Percentiles rank a stretch among this genome's conserved stretches.
Conservation (phyloP, 2,797 vertebrate species). For the Leucoraja ocellata region DNA sequence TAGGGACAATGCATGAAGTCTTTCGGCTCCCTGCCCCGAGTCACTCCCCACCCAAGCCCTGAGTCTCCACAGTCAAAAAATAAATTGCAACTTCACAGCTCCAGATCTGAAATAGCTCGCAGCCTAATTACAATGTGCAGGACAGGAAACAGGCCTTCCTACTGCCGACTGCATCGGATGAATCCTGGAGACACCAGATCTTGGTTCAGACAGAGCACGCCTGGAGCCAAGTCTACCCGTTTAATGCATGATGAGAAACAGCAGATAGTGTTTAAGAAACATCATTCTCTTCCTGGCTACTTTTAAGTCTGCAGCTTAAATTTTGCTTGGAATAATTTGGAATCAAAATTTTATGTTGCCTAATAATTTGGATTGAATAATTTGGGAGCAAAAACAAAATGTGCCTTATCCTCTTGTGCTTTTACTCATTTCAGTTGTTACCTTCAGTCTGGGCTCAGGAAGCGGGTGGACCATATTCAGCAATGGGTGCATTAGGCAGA, state of each 20-base stretch:
- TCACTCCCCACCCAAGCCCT: neutral
- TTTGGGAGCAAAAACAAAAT: conserved; percentile 28
- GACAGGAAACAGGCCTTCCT: conserved; percentile 81
- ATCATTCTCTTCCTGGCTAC: conserved; percentile 69
- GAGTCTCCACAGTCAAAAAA: conserved; percentile 41
- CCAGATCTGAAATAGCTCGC: conserved; percentile 62
- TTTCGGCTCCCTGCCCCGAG: neutral
- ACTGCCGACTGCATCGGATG: conserved; percentile 75
- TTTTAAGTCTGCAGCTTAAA: conserved; percentile 53
- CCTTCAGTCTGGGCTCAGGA: conserved; percentile 21
- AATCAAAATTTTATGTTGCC: conserved; percentile 39
- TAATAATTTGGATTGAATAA: too few relatives aligned
- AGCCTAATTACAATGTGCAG: conserved; percentile 60
- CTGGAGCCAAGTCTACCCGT: conserved; percentile 67
- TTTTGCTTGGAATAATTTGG: conserved; percentile 49
- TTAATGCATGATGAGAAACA: conserved; percentile 52
- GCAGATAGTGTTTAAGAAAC: conserved; percentile 66
- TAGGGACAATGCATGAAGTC: neutral
- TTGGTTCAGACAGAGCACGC: conserved; percentile 55
- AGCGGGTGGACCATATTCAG: neutral
- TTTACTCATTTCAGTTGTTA: conserved; percentile 47
- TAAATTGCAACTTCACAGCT: conserved; percentile 48
- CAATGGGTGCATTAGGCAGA: neutral
- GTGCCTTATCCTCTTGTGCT: conserved; percentile 46
- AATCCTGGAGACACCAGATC: conserved; percentile 73